These are phyloP conservation scores for Microplitis demolitor DNA, from an alignment of 1,140 invertebrate genomes.

Conservation along the genomic window DNA sequence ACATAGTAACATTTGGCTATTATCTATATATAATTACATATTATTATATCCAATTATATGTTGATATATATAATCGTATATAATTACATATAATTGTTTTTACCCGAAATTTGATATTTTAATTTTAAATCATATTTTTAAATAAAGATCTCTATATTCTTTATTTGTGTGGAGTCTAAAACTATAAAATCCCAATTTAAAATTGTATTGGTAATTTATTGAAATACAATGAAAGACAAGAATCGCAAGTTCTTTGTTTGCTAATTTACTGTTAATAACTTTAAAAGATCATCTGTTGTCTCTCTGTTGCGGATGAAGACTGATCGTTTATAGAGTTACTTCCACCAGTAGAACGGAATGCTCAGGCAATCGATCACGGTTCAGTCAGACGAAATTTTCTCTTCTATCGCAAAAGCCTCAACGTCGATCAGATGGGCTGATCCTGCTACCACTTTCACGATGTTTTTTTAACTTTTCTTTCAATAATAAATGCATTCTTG, in stretches of 20 bases:
- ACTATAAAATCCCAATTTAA: too few relatives aligned
- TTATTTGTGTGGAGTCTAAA: too few relatives aligned
- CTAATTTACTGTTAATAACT: neutral
- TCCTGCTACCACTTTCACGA: neutral
- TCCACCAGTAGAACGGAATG: neutral
- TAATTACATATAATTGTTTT: too few relatives aligned
- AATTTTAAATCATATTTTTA: too few relatives aligned
- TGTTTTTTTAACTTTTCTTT: constrained; percentile 2
- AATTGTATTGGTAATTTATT: too few relatives aligned
- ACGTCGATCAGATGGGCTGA: constrained; percentile 11
- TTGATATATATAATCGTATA: too few relatives aligned
- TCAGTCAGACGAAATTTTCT: constrained; percentile 40
- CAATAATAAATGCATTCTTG: constrained; percentile 17
- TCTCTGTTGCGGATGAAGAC: constrained; percentile 39
- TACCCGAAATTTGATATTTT: too few relatives aligned
- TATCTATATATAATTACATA: too few relatives aligned
- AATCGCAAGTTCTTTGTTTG: neutral
- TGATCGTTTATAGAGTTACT: constrained; percentile 51
- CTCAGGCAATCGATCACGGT: constrained; percentile 42
- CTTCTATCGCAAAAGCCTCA: neutral
- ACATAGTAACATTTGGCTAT: too few relatives aligned
- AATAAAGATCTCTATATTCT: too few relatives aligned
- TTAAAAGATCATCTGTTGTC: constrained; percentile 49
- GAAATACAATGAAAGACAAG: neutral
- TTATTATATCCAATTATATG: too few relatives aligned